Evolutionary conservation across 2,888 invertebrate genomes (phyloP).

Genomic region (Hypomecis atomaria): DNA sequence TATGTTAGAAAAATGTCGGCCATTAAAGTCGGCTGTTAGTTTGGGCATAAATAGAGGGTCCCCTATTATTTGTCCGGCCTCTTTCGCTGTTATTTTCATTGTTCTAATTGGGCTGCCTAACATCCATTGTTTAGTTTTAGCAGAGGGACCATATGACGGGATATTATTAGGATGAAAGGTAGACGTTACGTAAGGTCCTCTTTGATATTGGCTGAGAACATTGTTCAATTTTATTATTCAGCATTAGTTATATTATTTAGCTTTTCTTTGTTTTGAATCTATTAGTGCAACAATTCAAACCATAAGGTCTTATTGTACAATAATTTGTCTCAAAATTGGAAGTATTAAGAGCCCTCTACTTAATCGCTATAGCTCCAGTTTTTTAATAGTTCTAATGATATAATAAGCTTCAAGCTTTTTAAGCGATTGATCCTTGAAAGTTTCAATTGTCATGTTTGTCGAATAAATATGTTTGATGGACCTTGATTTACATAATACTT

Average conservation of each 20-base stretch:
- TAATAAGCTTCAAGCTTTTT: conserved; percentile 1
- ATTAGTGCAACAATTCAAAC: background rate
- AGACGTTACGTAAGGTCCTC: conserved; percentile 7
- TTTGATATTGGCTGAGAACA: conserved; percentile 14
- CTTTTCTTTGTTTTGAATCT: background rate
- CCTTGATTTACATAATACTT: background rate
- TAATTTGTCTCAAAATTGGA: no score
- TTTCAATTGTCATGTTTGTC: no score
- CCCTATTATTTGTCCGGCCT: conserved; percentile 44
- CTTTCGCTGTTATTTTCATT: conserved; percentile 47
- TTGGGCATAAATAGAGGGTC: conserved; percentile 57
- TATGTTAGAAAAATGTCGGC: conserved; percentile 66
- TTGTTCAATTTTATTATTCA: background rate
- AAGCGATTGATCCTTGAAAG: background rate
- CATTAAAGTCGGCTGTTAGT: conserved; percentile 65
- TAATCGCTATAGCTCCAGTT: no score
- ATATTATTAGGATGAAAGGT: conserved; percentile 36
- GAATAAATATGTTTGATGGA: no score
- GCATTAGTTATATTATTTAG: background rate
- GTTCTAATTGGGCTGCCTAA: conserved; percentile 43
- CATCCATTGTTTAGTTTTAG: conserved; percentile 44
- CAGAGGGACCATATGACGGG: conserved; percentile 30
- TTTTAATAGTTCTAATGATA: conserved; percentile 4
- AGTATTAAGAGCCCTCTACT: background rate
- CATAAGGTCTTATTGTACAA: no score